These are phyloP conservation scores for Steromphala cineraria DNA, from an alignment of 2,888 invertebrate genomes.

Conservation along the genomic window DNA sequence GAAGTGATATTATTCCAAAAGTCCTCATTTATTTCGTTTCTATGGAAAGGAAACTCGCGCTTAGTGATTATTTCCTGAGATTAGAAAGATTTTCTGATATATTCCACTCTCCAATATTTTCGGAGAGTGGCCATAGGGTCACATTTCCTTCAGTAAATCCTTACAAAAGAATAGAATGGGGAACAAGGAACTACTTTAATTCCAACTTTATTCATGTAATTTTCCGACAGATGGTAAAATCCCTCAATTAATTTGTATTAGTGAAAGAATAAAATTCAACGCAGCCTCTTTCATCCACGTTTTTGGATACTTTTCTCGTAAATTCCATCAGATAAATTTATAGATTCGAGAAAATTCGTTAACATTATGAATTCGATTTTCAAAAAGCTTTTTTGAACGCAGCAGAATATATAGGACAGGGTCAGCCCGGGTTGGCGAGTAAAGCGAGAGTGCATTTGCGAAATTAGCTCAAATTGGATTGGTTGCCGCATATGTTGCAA, in stretches of 20 bases:
- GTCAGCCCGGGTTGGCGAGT: neutral
- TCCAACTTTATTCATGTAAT: neutral
- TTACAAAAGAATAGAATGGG: neutral
- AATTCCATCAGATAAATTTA: slow-evolving; percentile 8
- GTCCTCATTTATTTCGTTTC: no score
- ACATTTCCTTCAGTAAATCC: neutral
- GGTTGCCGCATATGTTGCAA: slow-evolving; percentile 13
- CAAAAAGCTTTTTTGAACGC: neutral
- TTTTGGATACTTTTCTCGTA: neutral
- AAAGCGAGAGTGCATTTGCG: neutral
- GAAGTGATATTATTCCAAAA: no score
- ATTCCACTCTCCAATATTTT: neutral
- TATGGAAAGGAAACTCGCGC: no score
- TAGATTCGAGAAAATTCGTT: neutral
- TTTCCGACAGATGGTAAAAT: neutral
- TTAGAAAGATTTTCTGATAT: neutral
- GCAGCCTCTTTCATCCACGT: neutral
- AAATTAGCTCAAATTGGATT: slow-evolving; percentile 12
- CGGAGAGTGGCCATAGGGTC: neutral
- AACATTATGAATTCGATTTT: neutral
- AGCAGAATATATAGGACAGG: neutral
- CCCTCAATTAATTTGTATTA: neutral
- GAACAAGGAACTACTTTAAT: neutral
- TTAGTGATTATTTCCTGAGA: neutral
- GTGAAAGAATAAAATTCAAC: neutral